Evolutionary conservation across 2,113 vertebrate species (phyloP), one percentile per base, ranked within the genome.

Genomic region (Clarias batrachus): DNA sequence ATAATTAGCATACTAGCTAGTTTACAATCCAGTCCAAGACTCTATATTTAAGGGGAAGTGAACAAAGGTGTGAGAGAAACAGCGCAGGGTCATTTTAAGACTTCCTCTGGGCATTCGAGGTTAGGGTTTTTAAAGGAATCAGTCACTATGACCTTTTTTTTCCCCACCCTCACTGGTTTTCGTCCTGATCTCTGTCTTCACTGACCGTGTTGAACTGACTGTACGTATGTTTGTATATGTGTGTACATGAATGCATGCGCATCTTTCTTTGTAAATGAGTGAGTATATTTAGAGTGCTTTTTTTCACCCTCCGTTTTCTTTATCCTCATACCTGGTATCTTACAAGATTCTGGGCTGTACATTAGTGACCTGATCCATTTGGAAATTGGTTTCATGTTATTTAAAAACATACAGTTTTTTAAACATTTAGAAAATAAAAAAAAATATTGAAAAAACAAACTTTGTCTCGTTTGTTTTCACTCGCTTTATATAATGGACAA

Each of bases 221-320:
- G 90, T 87, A 79, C 80, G 89, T 92, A 82, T 85, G 91, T 90
- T 87, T 93, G 90, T 92, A 90, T 89, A 63, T 93, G 93, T 93
- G 91, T 93, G 92, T 91, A 60, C 85, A 82, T 76, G 88, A 85
- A 62, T 63, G 88, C 78, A 85, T 54, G 86, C 86, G 7, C 7
- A 74, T 80, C 54, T 90, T 17, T 79, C 62, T 88, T 84, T 85
- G 78, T 85, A 89, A 74, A 84, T 84, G 76, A 74, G 41, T 84
- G 76, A 74, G 41, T 89, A 37, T 73, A 65, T 87, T 70, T 87
- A 59, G 60, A 19, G 63, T 63, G n/a, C 82, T 87, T 79, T 65
- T 33, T 68, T 60, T 3, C 21, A 3, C 30, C 11, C 17, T n/a
- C 54, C 5, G 6, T 62, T n/a, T 27, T 12, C 71, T n/a, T 63